phyloP scores from a whole-genome alignment of 1,140 invertebrate genomes.

The Alviniconcha marisindica region DNA sequence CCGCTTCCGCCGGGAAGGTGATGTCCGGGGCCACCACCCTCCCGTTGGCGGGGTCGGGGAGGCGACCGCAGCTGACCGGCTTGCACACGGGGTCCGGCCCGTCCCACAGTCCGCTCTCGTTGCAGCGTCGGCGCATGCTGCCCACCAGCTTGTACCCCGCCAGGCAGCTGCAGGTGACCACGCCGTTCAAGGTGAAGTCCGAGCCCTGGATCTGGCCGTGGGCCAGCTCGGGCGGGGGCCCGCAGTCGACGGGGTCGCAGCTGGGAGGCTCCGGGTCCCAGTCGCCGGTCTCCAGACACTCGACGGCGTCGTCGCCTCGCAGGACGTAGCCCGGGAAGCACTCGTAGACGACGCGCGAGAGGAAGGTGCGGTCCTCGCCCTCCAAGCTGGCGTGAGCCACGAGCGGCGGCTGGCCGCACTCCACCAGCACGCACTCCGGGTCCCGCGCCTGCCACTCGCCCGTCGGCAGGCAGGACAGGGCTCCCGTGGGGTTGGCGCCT shows the following conservation, averaged over 20 bases:
- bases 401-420: slow-evolving; percentile 56
- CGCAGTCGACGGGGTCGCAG: slow-evolving; percentile 60
- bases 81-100: slow-evolving; percentile 86
- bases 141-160: slow-evolving; percentile 72
- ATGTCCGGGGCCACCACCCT: slow-evolving; percentile 70
- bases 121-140: slow-evolving; percentile 83
- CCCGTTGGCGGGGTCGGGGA: slow-evolving; percentile 55
- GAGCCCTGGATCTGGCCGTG: slow-evolving; percentile 50
- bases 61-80: slow-evolving; percentile 69
- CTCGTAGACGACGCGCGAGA: slow-evolving; percentile 52
- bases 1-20: slow-evolving; percentile 78
- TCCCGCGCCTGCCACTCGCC: slow-evolving; percentile 63
- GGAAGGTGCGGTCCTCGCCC: slow-evolving; percentile 39
- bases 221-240: slow-evolving; percentile 43
- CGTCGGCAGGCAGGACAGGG: slow-evolving; percentile 56
- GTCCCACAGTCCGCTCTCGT: slow-evolving; percentile 93
- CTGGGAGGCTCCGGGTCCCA: slow-evolving; percentile 70
- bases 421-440: slow-evolving; percentile 57
- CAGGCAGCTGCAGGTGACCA: slow-evolving; percentile 77
- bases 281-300: slow-evolving; percentile 68
- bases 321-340: slow-evolving; percentile 60
- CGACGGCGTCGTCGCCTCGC: slow-evolving; percentile 52
- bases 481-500: slow-evolving; percentile 47
- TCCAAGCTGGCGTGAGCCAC: slow-evolving; percentile 51
- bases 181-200: slow-evolving; percentile 78